phyloP scores from a whole-genome alignment of 2,113 vertebrate genomes.

The Cinclus cinclus region DNA sequence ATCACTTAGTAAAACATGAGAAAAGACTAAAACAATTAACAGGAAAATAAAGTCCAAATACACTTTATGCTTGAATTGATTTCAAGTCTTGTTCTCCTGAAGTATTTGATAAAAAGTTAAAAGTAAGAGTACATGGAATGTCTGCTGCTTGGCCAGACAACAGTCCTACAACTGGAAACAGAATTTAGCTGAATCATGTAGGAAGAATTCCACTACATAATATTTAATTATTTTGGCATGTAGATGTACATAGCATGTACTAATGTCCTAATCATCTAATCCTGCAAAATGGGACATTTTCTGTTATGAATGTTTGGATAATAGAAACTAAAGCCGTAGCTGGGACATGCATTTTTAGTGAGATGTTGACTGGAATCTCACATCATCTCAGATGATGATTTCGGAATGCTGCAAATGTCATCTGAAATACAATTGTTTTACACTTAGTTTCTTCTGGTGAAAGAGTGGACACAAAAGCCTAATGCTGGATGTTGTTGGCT shows the following conservation, averaged over 20 bases:
- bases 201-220: not conserved
- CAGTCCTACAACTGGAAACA: not conserved
- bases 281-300: not conserved
- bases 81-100: constrained; percentile 45
- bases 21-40: constrained; percentile 66
- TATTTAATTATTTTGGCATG: not conserved
- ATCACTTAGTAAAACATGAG: constrained; percentile 62
- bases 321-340: not conserved
- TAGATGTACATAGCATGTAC: not conserved
- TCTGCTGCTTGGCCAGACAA: not conserved
- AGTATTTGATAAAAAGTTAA: constrained; percentile 43
- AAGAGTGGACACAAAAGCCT: not conserved
- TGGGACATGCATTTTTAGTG: not conserved
- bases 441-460: not conserved
- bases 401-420: not conserved
- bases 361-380: not conserved
- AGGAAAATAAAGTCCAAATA: constrained; percentile 68
- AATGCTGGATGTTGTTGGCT: not conserved
- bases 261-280: not conserved
- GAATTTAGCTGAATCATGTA: not conserved
- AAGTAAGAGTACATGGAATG: not conserved
- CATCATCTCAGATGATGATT: not conserved
- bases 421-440: not conserved
- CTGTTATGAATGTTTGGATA: not conserved
- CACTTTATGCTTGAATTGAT: constrained; percentile 42